Base-by-base conservation (phyloP, 1,140 invertebrate genomes). In the Plodia interpunctella region DNA sequence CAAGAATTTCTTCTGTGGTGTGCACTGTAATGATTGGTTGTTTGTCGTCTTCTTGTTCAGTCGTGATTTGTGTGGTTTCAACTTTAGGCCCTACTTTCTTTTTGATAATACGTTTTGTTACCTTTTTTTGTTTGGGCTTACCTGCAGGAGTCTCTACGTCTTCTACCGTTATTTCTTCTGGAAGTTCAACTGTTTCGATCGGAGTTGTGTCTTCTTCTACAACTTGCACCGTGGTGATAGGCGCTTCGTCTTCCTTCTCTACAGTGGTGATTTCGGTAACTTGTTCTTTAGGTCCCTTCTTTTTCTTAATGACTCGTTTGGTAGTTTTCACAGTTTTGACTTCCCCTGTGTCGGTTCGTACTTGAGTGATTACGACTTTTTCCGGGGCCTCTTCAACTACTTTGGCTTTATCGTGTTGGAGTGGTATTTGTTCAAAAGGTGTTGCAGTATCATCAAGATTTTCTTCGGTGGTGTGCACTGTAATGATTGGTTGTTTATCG, bases 321-420 rank as follows among this genome's bases (percentile, higher is more conserved):
- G 84, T 90, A 52, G 83, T 88, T 53, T 79, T 74, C 49, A 84
- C 75, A 59, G 86, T 87, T 55, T 86, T 83, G 15, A 73, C 49
- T 60, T 81, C 62, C 21, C 83, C 78, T 58, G 81, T 66, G 76
- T 87, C 55, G 49, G 62, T 59, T n/a, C 72, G 49, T 3, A 88
- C 70, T 65, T 90, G 59, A 50, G 78, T 70, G 49, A 80, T 64
- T 58, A 81, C 73, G 0, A 69, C 61, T 15, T 90, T 64, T 55
- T 56, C 78, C 0, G 73, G 70, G 50, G 55, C 49, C 19, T 58
- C 71, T 67, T 85, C 63, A 9, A 82, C 54, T 10, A 71, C 0
- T 54, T 62, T 56, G 3, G 75, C 65, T 59, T 76, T 78, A 56
- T 74, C 71, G 2, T 78, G 79, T 68, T 79, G 54, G 19, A 44